Percentiles rank a stretch among this genome's conserved stretches.
phyloP scores from a whole-genome alignment of 92 coral and sea anemone genomes.

The Micromussa lordhowensis region DNA sequence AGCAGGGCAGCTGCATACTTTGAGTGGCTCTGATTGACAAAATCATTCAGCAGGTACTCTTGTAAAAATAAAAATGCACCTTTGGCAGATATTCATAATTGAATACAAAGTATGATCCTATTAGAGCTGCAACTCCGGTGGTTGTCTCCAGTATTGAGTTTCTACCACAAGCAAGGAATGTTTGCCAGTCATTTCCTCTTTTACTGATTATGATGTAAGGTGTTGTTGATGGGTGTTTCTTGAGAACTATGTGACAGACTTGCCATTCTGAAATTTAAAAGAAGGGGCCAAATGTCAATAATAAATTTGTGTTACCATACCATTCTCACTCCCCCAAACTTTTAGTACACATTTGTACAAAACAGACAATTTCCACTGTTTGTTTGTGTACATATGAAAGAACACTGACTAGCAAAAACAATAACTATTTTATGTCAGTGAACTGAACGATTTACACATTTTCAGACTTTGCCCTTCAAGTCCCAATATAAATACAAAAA shows the following conservation, averaged over 20 bases:
- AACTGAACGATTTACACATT: constrained; percentile 20
- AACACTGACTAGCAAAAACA: constrained; percentile 22
- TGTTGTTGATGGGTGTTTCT: constrained; percentile 34
- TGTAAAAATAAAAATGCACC: constrained; percentile 26
- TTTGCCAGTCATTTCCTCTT: constrained; percentile 31
- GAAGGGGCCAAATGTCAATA: constrained; percentile 28
- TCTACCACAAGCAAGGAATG: constrained; percentile 29
- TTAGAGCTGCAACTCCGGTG: constrained; percentile 19
- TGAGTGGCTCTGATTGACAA: constrained; percentile 14
- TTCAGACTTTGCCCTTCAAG: constrained; percentile 2
- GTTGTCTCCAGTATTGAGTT: constrained; percentile 19
- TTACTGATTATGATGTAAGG: constrained; percentile 19
- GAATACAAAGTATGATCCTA: constrained; percentile 25
- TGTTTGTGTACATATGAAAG: constrained; percentile 12
- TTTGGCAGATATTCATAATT: constrained; percentile 20
- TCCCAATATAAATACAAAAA: constrained; percentile 5
- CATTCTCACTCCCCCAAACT: constrained; percentile 4
- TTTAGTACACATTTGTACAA: constrained; percentile 1
- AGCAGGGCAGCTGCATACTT: constrained; percentile 42
- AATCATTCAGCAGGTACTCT: constrained; percentile 37
- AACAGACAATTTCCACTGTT: constrained; percentile 8
- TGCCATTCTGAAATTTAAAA: constrained; percentile 39
- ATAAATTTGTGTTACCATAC: constrained; percentile 8
- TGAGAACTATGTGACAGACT: constrained; percentile 30
- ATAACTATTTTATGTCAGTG: constrained; percentile 19